Percentiles rank a stretch among this genome's conserved stretches.
Conservation (phyloP, 2,888 invertebrate genomes). For the Meteorus colon region DNA sequence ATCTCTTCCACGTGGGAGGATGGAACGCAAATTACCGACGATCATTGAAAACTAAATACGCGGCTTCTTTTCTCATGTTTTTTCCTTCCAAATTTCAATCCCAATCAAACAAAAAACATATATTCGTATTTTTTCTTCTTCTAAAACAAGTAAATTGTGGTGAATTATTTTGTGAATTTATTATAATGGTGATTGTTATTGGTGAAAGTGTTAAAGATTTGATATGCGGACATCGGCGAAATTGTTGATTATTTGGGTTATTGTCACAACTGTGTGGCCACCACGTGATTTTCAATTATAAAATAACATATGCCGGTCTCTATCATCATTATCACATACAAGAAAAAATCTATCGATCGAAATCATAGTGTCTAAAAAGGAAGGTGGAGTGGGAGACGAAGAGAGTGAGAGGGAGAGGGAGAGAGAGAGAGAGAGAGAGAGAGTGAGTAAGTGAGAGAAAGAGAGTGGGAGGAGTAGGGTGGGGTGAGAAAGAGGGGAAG, state of each 20-base stretch:
- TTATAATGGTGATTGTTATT: conserved; percentile 25
- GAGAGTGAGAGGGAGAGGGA: background rate
- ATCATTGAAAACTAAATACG: too few species aligned
- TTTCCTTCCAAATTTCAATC: too few species aligned
- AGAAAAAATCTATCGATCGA: background rate
- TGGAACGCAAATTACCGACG: too few species aligned
- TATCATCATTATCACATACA: background rate
- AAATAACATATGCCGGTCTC: background rate
- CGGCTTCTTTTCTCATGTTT: too few species aligned
- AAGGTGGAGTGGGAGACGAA: background rate
- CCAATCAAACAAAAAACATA: too few species aligned
- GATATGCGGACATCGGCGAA: background rate
- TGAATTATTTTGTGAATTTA: conserved; percentile 13
- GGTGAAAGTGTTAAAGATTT: background rate
- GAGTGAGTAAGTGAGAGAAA: conserved; percentile 10
- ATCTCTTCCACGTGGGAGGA: too few species aligned
- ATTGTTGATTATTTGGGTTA: conserved; percentile 1
- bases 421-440: conserved; percentile 25
- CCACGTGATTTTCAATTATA: conserved; percentile 6
- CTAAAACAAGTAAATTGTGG: background rate
- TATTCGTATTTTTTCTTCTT: background rate
- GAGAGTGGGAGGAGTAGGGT: conserved; percentile 20
- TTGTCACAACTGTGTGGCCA: conserved; percentile 20
- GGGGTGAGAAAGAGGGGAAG: conserved; percentile 15
- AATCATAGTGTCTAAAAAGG: background rate